These are phyloP conservation scores for Microtus montanus DNA, from an alignment of 2,113 vertebrate species.

Conservation along the genomic window DNA sequence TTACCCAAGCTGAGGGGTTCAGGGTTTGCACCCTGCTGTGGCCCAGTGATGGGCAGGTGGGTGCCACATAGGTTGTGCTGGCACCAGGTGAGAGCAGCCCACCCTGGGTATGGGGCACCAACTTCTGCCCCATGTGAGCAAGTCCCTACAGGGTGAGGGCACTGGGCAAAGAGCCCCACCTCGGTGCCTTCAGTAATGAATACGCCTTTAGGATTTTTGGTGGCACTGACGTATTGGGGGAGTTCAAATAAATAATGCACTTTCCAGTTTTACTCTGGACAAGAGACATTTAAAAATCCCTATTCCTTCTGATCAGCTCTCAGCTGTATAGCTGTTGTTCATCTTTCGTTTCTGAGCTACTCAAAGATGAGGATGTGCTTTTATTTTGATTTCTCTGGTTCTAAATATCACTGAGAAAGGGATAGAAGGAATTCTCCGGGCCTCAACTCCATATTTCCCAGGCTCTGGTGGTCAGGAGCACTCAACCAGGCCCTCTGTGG, in stretches of 20 bases:
- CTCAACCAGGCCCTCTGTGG: not conserved
- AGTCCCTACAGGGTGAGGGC: not conserved
- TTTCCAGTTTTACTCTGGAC: not conserved
- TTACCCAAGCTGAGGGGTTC: not conserved
- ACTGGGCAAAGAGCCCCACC: no score
- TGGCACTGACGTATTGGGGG: not conserved
- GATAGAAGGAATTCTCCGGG: not conserved
- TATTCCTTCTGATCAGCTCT: not conserved
- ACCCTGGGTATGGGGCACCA: accelerated
- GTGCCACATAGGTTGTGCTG: not conserved
- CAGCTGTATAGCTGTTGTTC: not conserved
- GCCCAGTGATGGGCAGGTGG: not conserved
- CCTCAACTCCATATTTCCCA: not conserved
- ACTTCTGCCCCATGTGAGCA: not conserved
- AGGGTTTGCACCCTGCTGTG: not conserved
- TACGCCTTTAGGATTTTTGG: not conserved
- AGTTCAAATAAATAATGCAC: not conserved
- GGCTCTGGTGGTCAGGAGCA: not conserved
- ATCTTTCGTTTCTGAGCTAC: not conserved
- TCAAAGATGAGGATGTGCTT: not conserved
- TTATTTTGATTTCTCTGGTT: not conserved
- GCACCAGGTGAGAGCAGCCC: accelerated
- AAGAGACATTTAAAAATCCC: not conserved
- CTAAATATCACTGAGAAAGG: not conserved
- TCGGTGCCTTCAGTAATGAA: not conserved